Evolutionary conservation across 1,140 invertebrate genomes (phyloP), one percentile per base, ranked within the genome.

Genomic region (Dolichoris vasculosae): DNA sequence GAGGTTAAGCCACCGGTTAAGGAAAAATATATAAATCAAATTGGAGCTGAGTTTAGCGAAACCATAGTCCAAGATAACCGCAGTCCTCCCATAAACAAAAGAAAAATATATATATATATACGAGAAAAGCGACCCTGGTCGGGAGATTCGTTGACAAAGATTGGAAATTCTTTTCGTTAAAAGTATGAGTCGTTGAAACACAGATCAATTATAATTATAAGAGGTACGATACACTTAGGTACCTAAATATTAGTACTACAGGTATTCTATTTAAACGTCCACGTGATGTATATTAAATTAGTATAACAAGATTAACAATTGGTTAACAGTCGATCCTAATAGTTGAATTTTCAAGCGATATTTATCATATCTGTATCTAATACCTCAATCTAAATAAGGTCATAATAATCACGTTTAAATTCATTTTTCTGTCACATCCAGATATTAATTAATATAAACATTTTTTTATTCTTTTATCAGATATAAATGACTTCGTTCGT

Each of bases 191-290:
- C 43, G 17, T 26, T 79, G n/a, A 79, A 79, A 63, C 35, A 79
- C 8, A 26, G 48, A 26, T 64, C 15, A 63, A 79, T 64, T 79
- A 51, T 20, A 26, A 46, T 43, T 67, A 13, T 82, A 71, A 69
- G 13, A 35, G 79, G 30, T 82, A 30, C 64, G 64, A 82, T 48
- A 35, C 13, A 51, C 71, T 48, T 48, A 48, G 6, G 20, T 71
- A 43, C 20, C 43, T 4, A n/a, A 26, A 51, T 51, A 48, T 46
- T 77, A 77, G 75, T 32, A 32, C 75, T 51, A 20, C 26, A 51
- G 75, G 75, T 51, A 77, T 77, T 78, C 20, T 63, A 40, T 64
- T 20, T 40, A 90, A 90, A 51, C 89, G 15, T 69, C 67, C 35
- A 69, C 15, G 15, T 38, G 32, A 38, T 35, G 15, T 69, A 32